Evolutionary conservation across 1,140 invertebrate genomes (phyloP).

Genomic region (Lepidotrigona ventralis): DNA sequence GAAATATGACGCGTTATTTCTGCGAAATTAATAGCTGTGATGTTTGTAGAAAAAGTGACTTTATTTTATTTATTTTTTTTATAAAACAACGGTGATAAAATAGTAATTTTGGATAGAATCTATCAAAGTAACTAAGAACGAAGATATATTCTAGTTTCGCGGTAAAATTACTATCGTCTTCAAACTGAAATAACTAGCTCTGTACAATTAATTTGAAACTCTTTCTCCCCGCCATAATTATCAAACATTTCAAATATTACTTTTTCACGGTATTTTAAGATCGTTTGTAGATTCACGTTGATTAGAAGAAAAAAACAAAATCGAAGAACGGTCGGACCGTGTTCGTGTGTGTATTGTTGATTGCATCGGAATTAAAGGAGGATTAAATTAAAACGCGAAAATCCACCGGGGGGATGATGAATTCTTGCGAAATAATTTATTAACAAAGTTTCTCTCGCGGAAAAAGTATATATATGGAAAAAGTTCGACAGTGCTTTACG

Average conservation of each 20-base stretch:
- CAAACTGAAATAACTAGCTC: neutral
- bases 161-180: too few species aligned
- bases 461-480: conserved; percentile 23
- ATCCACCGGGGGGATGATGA: neutral
- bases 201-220: neutral
- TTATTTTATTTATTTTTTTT: neutral
- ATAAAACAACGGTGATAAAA: neutral
- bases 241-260: neutral
- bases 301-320: too few species aligned
- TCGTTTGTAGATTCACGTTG: neutral
- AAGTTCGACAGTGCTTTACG: conserved; percentile 4
- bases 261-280: neutral
- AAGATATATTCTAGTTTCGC: too few species aligned
- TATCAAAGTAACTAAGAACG: neutral
- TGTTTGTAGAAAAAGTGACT: neutral
- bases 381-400: neutral
- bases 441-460: neutral
- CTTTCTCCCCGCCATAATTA: neutral
- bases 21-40: neutral
- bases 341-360: neutral
- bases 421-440: neutral
- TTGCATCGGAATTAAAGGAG: neutral
- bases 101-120: too few species aligned
- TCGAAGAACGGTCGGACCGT: too few species aligned
- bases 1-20: neutral